Base-by-base conservation (phyloP, 2,888 invertebrate species). In the Lottia gigantea region DNA sequence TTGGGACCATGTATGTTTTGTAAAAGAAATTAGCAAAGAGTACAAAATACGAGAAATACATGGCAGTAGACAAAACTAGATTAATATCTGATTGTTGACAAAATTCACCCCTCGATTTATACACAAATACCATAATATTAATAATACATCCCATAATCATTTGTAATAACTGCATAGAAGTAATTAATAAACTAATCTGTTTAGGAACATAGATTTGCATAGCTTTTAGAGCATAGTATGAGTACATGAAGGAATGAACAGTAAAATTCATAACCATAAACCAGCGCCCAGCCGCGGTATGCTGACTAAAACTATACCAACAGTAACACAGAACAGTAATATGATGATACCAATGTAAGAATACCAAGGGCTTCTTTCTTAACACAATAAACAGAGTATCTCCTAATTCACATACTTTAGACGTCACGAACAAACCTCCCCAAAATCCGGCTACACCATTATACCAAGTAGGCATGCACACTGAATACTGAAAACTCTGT, bases 361-460 rank as follows among this genome's bases (percentile, higher is more conserved):
- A 91, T 70, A 90, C 89, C 8, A 91, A 84, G n/a, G 87, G 90
- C 73, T 90, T 88, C 75, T 90, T 91, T 25, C 90, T 80, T 15
- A 89, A 79, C 25, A 89, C 86, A 64, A 89, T 88, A 78, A 90
- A 90, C 25, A 89, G 74, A 0, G 90, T 90, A 76, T 90, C 90
- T 0, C 90, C 97, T 64, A 98, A 91, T 90, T 99, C 98, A 0
- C 97, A 96, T 71, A 97, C 92, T 90, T 99, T 99, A 76, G 97
- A 97, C 78, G 98, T 91, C 62, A 97, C 96, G 90, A 99, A 99
- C 92, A 97, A 93, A 93, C 94, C 95, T 78, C 97, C 95, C 98
- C 98, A 99, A 90, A 97, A 97, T 12, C 97, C 97, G 78, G 95
- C 94, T 65, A 97, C 97, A 83, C 94, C 94, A 89, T 83, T 82